These are phyloP conservation scores for Numenius phaeopus DNA, from an alignment of 2,797 vertebrate species.

Conservation along the genomic window DNA sequence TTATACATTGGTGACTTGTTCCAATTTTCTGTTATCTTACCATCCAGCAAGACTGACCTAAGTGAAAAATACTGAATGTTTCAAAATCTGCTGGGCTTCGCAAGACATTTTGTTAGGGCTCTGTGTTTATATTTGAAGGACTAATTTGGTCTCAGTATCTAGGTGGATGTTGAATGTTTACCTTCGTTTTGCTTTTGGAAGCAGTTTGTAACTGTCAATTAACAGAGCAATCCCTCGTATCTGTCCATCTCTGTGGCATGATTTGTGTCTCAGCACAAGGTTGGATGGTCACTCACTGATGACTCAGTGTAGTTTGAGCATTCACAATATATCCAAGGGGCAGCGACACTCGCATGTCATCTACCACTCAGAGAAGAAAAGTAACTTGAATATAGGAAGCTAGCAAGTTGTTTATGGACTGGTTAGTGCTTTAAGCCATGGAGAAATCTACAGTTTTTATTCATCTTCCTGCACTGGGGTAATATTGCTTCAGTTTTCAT, in stretches of 20 bases:
- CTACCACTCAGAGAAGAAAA: not conserved
- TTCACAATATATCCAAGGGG: not conserved
- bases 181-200: constrained; percentile 9
- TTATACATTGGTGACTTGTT: not conserved
- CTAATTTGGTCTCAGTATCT: not conserved
- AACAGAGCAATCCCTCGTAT: not conserved
- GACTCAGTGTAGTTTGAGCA: not conserved
- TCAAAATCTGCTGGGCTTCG: fast-evolving
- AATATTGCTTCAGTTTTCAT: not conserved
- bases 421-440: not conserved
- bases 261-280: constrained; percentile 6
- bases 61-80: not conserved
- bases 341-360: not conserved
- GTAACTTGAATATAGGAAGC: not conserved
- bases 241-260: not conserved
- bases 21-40: not conserved
- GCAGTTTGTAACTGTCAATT: not conserved
- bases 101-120: not conserved
- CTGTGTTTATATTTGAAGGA: not conserved
- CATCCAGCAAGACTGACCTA: not conserved
- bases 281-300: constrained; percentile 22
- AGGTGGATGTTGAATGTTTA: not conserved
- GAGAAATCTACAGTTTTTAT: not conserved
- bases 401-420: not conserved
- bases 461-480: not conserved